These are phyloP conservation scores for Philotrypesis tridentata DNA, from an alignment of 1,140 invertebrate genomes.

Conservation along the genomic window DNA sequence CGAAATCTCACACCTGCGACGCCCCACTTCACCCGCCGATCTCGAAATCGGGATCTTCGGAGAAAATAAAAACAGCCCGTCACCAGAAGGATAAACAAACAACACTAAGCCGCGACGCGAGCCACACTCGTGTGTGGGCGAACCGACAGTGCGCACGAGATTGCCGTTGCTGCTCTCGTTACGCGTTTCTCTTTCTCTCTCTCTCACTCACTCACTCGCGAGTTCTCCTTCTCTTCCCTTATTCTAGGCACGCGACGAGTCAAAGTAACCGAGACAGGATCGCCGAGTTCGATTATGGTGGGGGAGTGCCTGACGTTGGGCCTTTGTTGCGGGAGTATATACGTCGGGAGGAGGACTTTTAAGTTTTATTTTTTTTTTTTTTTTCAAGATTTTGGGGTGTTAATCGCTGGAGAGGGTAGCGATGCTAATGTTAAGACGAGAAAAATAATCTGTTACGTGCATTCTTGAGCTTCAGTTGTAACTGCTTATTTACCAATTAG, in stretches of 20 bases:
- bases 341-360: too few species aligned
- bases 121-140: constrained; percentile 2
- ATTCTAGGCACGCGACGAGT: constrained; percentile 25
- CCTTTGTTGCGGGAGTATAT: not conserved
- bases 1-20: not conserved
- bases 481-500: too few species aligned
- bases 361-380: too few species aligned
- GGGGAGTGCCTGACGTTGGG: not conserved
- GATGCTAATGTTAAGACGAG: too few species aligned
- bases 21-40: not conserved
- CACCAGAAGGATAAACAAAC: not conserved
- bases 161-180: constrained; percentile 3
- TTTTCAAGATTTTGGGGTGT: too few species aligned
- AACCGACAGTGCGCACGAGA: not conserved
- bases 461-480: too few species aligned
- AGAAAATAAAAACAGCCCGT: not conserved
- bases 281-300: not conserved
- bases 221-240: not conserved
- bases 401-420: too few species aligned
- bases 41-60: not conserved
- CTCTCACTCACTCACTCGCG: not conserved
- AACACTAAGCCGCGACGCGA: not conserved
- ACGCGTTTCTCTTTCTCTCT: not conserved
- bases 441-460: too few species aligned
- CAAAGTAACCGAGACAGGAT: not conserved